Conservation (phyloP, 64 coral and sea anemone genomes). For the Astreopora myriophthalma region DNA sequence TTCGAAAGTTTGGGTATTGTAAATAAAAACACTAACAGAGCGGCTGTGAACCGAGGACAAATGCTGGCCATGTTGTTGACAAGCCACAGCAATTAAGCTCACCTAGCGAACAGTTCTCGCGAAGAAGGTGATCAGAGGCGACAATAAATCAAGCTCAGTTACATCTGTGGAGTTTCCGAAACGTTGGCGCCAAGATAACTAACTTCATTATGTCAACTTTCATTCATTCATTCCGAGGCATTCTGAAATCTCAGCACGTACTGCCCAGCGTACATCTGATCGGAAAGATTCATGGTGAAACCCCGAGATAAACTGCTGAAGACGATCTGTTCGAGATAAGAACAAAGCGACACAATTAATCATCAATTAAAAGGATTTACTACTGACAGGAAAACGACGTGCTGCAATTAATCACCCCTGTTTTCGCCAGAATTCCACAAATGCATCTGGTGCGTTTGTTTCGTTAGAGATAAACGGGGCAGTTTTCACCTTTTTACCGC, state of each 20-base stretch:
- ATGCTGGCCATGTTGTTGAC: not conserved
- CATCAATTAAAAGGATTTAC: conserved; percentile 48
- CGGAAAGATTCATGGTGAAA: conserved; percentile 13
- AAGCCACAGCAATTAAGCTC: not conserved
- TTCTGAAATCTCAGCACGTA: conserved; percentile 15
- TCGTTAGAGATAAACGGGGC: conserved; percentile 55
- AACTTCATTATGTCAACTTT: conserved; percentile 32
- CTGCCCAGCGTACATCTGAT: conserved; percentile 6
- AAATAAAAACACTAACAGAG: conserved; percentile 56
- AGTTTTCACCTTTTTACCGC: conserved; percentile 49
- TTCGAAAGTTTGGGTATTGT: conserved; percentile 54
- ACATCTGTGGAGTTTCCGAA: conserved; percentile 33
- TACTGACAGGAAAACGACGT: conserved; percentile 35
- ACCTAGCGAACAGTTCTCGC: not conserved
- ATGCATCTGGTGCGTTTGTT: conserved; percentile 26
- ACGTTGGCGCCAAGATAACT: conserved; percentile 33
- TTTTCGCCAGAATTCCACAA: not conserved
- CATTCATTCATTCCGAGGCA: not conserved
- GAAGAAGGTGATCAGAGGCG: not conserved
- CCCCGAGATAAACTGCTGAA: conserved; percentile 38
- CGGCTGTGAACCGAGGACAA: not conserved
- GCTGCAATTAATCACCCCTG: conserved; percentile 17
- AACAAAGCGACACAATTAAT: conserved; percentile 31
- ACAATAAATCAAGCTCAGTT: conserved; percentile 40
- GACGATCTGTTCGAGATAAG: conserved; percentile 50